Base-by-base conservation (phyloP, 2,797 vertebrate species). In the Gymnothorax javanicus region DNA sequence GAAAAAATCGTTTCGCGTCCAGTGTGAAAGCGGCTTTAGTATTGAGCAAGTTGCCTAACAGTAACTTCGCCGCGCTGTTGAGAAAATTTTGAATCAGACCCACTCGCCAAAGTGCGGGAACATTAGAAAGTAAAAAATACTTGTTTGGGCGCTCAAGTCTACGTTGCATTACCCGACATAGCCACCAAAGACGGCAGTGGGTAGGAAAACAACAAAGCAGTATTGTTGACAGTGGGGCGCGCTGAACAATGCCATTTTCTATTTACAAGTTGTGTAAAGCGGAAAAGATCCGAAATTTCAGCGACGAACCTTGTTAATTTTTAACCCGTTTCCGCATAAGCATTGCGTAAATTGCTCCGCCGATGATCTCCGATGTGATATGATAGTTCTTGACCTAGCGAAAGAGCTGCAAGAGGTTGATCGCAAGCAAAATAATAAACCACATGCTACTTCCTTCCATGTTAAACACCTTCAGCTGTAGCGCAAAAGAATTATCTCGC, bases 281-380 rank as follows among this genome's bases (percentile, higher is more conserved):
- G 27, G 50, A 75, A 75, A 75, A 75, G 11, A 17, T 9, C 4
- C n/a, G 27, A 43, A 75, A 75, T 13, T 17, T 3, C 2, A 25
- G 25, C 25, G 27, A 79, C 7, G 20, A 58, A 82, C 58, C 20
- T n/a, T 5, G 62, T 3, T 6, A 58, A 1, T 58, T 58, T 27
- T 58, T 12, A 59, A 59, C 56, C 8, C 1, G n/a, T 88, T 84
- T 85, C 89, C 20, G 23, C 13, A 43, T 23, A 54, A 8, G 92
- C 92, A 95, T 96, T 94, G 95, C 94, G 95, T 96, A 95, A 95
- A 94, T 89, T 89, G 86, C 77, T 82, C 75, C 23, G 73, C 58
- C 67, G 67, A 50, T 85, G 90, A 89, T 84, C 88, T 85, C 52
- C 88, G 86, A 89, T 91, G 89, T 13, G n/a, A 82, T 58, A 12